phyloP scores from a whole-genome alignment of 2,797 vertebrate genomes.

The Mormyrus hasselquistii region DNA sequence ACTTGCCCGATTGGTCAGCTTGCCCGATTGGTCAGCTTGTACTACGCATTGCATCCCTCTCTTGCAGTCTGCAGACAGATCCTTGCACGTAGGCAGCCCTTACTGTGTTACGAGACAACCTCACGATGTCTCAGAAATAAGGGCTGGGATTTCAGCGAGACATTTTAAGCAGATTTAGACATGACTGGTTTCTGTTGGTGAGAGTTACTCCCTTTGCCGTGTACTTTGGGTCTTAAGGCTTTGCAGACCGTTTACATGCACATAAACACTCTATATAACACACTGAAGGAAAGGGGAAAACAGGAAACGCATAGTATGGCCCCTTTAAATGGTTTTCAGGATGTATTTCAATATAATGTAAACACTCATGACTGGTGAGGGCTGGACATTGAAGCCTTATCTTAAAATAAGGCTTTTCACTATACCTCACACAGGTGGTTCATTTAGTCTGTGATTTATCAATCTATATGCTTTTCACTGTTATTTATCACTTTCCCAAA shows the following conservation, averaged over 20 bases:
- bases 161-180: not conserved
- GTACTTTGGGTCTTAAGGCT: not conserved
- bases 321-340: not conserved
- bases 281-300: not conserved
- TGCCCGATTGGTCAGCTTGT: not conserved
- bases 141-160: not conserved
- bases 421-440: not conserved
- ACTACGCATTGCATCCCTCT: not conserved
- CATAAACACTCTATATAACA: not conserved
- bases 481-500: not conserved
- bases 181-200: not conserved
- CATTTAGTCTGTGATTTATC: not conserved
- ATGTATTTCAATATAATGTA: not conserved
- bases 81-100: not conserved
- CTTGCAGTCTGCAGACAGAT: not conserved
- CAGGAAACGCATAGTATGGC: not conserved
- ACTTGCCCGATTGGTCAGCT: not conserved
- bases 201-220: not conserved
- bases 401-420: not conserved
- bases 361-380: not conserved
- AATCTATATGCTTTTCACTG: not conserved
- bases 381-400: not conserved
- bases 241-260: not conserved
- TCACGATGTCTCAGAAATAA: not conserved
- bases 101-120: not conserved